Conservation (phyloP, 2,797 vertebrate genomes). For the Podarcis siculus region DNA sequence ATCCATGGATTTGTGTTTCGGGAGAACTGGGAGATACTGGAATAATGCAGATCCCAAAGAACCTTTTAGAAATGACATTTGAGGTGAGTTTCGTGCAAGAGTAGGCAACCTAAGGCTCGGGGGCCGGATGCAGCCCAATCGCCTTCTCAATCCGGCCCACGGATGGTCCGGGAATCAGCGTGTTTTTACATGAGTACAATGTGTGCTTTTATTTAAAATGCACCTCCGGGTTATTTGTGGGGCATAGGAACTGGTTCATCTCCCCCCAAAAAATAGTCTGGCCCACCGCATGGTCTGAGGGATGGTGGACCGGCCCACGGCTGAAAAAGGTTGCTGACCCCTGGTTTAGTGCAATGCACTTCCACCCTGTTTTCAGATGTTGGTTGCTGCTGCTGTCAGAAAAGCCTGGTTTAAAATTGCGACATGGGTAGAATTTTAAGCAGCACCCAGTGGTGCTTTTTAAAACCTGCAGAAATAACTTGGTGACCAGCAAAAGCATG, state of each 20-base stretch:
- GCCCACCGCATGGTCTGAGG: no score
- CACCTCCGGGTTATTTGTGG: no score
- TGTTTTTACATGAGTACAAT: no score
- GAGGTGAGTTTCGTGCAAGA: slow-evolving; percentile 80
- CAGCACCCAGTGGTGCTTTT: not conserved
- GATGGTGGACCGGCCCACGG: no score
- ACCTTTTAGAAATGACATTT: slow-evolving; percentile 95
- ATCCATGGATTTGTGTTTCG: slow-evolving; percentile 96
- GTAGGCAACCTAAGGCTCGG: no score
- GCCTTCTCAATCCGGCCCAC: no score
- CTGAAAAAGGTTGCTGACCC: no score
- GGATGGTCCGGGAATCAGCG: no score
- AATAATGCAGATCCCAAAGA: slow-evolving; percentile 93
- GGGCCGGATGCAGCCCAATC: no score
- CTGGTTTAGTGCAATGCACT: fast-evolving
- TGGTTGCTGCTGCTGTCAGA: not conserved
- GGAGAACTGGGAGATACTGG: slow-evolving; percentile 96
- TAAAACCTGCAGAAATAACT: not conserved
- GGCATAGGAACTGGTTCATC: no score
- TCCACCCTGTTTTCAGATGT: not conserved
- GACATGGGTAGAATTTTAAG: not conserved
- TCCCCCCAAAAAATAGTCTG: no score
- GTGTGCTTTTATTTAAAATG: no score
- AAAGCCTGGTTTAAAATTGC: not conserved
- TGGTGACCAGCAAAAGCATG: not conserved